Percentiles rank a stretch among this genome's conserved stretches.
Evolutionary conservation across 1,140 invertebrate species (phyloP).

Genomic region (Drosophila nebulosa): DNA sequence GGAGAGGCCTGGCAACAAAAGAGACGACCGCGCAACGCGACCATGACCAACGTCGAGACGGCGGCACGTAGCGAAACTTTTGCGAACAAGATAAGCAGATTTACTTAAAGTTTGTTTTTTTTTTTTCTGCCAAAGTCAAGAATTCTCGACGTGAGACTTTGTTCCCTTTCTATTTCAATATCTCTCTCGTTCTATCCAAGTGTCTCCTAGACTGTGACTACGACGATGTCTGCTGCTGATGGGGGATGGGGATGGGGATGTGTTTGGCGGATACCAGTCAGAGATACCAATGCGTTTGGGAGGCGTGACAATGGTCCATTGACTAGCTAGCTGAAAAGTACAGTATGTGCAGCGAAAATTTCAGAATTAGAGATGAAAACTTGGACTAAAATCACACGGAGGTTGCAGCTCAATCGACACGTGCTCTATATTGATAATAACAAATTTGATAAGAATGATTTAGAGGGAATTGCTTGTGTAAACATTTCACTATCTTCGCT

Average conservation of each 20-base stretch:
- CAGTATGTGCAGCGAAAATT: constrained; percentile 32
- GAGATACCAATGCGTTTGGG: constrained; percentile 29
- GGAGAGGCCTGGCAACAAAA: constrained; percentile 41
- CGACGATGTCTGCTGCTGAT: constrained; percentile 17
- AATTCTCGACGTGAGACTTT: constrained; percentile 56
- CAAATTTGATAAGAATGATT: too few relatives aligned
- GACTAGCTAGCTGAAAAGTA: constrained; percentile 33
- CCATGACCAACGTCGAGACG: constrained; percentile 44
- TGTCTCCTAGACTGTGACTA: constrained; percentile 14
- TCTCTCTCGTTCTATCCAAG: background rate
- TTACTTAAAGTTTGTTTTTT: constrained; percentile 63
- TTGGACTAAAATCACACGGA: too few relatives aligned
- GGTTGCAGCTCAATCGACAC: too few relatives aligned
- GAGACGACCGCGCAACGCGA: constrained; percentile 18
- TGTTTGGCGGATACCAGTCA: constrained; percentile 35
- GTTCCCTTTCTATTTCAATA: constrained; percentile 6
- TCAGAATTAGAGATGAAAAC: background rate
- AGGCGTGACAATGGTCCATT: constrained; percentile 19
- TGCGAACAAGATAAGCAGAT: constrained; percentile 71
- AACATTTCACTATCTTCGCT: background rate
- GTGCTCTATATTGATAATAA: too few relatives aligned
- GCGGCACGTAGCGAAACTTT: constrained; percentile 71
- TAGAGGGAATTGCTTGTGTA: too few relatives aligned
- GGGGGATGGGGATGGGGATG: background rate
- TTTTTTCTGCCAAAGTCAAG: constrained; percentile 47